phyloP scores from a whole-genome alignment of 2,113 vertebrate genomes.

The Triplophysa dalaica region DNA sequence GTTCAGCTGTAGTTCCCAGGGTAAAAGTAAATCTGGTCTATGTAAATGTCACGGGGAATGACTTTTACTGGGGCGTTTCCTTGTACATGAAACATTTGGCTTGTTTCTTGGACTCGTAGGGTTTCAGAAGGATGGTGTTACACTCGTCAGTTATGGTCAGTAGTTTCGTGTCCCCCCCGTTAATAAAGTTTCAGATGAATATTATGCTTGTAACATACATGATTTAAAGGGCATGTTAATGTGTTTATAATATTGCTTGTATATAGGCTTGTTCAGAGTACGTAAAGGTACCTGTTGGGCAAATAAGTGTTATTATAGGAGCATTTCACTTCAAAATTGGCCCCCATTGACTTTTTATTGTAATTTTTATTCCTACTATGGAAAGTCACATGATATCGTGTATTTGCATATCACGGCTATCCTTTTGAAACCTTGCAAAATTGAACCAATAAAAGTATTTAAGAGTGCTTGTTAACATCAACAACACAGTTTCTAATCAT shows the following conservation, averaged over 20 bases:
- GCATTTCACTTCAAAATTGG: too few relatives aligned
- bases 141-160: conserved; percentile 47
- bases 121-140: conserved; percentile 49
- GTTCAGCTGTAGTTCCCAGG: conserved; percentile 25
- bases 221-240: conserved; percentile 26
- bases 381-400: too few relatives aligned
- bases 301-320: neutral
- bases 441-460: too few relatives aligned
- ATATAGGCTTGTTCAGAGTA: too few relatives aligned
- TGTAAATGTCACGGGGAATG: conserved; percentile 26
- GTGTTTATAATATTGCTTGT: neutral
- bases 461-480: too few relatives aligned
- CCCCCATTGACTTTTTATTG: too few relatives aligned
- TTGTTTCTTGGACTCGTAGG: conserved; percentile 28
- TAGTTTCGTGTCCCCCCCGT: conserved; percentile 36
- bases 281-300: too few relatives aligned
- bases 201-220: conserved; percentile 1
- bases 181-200: neutral
- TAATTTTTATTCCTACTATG: too few relatives aligned
- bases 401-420: too few relatives aligned
- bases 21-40: conserved; percentile 29
- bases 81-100: conserved; percentile 37
- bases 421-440: too few relatives aligned
- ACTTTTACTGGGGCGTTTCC: conserved; percentile 23
- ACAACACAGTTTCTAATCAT: too few relatives aligned